Evolutionary conservation across 2,797 vertebrate species (phyloP), one percentile per base, ranked within the genome.

Genomic region (Ctenosaura bakeri): DNA sequence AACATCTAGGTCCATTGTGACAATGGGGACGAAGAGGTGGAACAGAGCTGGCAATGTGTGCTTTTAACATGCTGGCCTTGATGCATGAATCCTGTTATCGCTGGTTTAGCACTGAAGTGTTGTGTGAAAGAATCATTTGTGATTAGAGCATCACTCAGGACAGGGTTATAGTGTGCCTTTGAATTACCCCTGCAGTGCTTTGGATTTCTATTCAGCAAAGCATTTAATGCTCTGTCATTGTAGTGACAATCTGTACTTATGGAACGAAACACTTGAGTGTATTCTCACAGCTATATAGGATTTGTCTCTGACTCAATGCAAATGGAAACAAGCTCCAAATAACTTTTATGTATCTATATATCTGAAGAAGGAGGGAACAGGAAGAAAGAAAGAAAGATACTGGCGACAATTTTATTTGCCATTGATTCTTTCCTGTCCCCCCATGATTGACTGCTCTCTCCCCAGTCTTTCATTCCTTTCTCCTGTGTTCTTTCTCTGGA

Each of bases 281-380:
- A 85, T 54, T 73, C 50, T 52, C 84, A 35, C n/a, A 74, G 69
- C 52, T 26, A 14, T 52, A 4, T 59, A 38, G 24, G 84, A 38
- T 86, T 76, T 86, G 66, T 73, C 66, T 52, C 46, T 73, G 84
- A 35, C n/a, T 54, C n/a, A 35, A 20, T 73, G 66, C n/a, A 85
- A 85, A 59, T 52, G 59, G 20, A 86, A 74, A 26, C 52, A 74
- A 76, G 56, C 6, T 86, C 20, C 32, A 86, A 86, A 56, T 74
- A 76, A 74, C 50, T 74, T 74, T 74, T 74, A 56, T 86, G 20
- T n/a, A 86, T 74, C n/a, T 56, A 20, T 73, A 86, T 35, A 69
- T 84, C 83, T 69, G 83, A n/a, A 74, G 52, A 38, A 50, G n/a
- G 84, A 74, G 69, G 35, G 16, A 24, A 79, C 10, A 32, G 77